These are phyloP conservation scores for Heliconius hermathena DNA, from an alignment of 1,140 invertebrate genomes.

Conservation along the genomic window DNA sequence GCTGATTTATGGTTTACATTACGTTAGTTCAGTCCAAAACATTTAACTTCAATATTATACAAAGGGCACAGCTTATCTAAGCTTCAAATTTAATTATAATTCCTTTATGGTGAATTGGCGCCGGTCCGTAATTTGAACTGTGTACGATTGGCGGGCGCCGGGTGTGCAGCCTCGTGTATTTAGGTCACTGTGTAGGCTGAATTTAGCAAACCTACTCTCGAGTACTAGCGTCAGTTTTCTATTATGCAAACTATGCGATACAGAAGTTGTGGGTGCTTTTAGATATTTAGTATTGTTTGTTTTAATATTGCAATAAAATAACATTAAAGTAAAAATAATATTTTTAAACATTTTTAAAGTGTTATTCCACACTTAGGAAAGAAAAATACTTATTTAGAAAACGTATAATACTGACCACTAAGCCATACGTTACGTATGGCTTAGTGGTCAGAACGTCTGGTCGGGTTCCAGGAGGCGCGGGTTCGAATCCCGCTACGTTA, in stretches of 20 bases:
- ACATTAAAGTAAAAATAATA: too few relatives aligned
- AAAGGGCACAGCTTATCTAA: slow-evolving; percentile 6
- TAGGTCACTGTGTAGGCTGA: slow-evolving; percentile 75
- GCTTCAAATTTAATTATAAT: slow-evolving; percentile 44
- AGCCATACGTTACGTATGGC: too few relatives aligned
- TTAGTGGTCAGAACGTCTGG: too few relatives aligned
- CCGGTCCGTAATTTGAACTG: slow-evolving; percentile 69
- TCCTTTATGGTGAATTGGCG: slow-evolving; percentile 61
- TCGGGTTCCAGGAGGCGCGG: too few relatives aligned
- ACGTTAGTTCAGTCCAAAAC: background rate
- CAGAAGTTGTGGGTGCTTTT: slow-evolving; percentile 41
- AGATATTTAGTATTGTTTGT: slow-evolving; percentile 8
- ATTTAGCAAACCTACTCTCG: slow-evolving; percentile 54
- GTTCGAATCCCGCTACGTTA: too few relatives aligned
- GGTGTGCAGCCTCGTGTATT: slow-evolving; percentile 71
- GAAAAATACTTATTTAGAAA: too few relatives aligned
- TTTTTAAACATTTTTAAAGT: too few relatives aligned
- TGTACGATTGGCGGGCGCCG: slow-evolving; percentile 72
- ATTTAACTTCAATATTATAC: background rate
- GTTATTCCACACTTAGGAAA: too few relatives aligned
- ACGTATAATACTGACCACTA: too few relatives aligned
- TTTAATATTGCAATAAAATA: background rate
- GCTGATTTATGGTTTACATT: background rate
- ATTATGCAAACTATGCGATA: slow-evolving; percentile 45
- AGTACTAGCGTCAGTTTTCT: slow-evolving; percentile 33